Conservation (phyloP, 2,113 vertebrate species). For the Microcebus griseorufus region DNA sequence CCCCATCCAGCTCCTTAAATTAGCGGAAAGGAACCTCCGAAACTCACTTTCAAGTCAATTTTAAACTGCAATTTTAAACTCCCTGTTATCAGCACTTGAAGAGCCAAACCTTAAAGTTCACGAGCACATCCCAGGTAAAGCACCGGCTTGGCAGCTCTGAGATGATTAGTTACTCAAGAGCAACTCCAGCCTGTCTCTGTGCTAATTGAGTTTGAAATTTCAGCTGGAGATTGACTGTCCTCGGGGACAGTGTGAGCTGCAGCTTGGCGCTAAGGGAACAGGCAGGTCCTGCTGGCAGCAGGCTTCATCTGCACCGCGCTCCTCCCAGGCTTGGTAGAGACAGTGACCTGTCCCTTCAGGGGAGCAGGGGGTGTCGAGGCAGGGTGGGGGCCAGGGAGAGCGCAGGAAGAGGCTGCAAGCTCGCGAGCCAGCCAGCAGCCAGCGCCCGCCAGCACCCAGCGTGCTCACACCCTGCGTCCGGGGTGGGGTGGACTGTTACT, state of each 20-base stretch:
- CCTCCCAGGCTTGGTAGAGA: neutral
- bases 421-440: rapidly evolving
- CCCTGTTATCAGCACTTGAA: conserved; percentile 5
- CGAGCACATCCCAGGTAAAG: neutral
- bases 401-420: neutral
- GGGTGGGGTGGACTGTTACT: rapidly evolving
- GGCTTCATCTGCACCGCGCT: neutral
- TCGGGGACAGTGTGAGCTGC: neutral
- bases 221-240: conserved; percentile 51
- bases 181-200: conserved; percentile 1
- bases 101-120: conserved; percentile 64
- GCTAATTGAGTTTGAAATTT: conserved; percentile 74
- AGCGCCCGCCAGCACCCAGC: neutral
- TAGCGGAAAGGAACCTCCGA: conserved; percentile 12
- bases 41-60: conserved; percentile 22
- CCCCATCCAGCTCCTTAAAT: neutral
- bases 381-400: too few relatives aligned
- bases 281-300: neutral
- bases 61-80: conserved; percentile 21
- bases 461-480: neutral
- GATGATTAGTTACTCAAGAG: conserved; percentile 67
- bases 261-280: neutral
- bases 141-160: neutral
- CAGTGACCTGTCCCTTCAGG: neutral
- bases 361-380: rapidly evolving